These are phyloP conservation scores for Geodia barretti DNA, from an alignment of 37 sponge, comb jelly and placozoan genomes.

Conservation along the genomic window DNA sequence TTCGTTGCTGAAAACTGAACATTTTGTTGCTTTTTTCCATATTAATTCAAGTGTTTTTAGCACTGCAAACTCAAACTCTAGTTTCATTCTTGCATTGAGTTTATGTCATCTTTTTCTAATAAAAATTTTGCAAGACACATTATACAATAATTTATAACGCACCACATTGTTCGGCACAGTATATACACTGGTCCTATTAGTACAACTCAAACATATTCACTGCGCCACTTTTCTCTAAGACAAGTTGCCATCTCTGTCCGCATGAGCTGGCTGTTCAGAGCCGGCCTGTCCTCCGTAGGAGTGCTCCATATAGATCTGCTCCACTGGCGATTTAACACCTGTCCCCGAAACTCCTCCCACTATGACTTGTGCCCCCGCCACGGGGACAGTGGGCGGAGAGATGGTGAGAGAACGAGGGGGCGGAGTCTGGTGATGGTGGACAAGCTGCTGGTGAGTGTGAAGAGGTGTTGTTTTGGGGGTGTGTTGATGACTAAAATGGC, in stretches of 20 bases:
- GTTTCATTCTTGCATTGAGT: no score
- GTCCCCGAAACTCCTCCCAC: neutral
- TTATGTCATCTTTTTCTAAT: neutral
- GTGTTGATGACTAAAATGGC: neutral
- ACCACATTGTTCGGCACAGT: no score
- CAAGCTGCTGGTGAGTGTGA: no score
- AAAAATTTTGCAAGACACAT: neutral
- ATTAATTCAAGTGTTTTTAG: no score
- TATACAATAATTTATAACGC: no score
- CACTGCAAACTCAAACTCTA: no score
- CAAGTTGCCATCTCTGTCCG: no score
- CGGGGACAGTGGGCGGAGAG: neutral
- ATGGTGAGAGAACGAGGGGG: neutral
- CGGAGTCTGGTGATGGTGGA: no score
- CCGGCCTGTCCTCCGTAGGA: slow-evolving; percentile 4
- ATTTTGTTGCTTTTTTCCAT: neutral
- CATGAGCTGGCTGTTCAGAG: neutral
- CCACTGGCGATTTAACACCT: slow-evolving; percentile 28
- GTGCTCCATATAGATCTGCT: slow-evolving; percentile 33
- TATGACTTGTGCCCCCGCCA: neutral
- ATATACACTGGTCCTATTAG: no score
- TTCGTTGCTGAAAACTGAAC: neutral
- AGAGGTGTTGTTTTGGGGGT: neutral
- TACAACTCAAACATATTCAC: no score
- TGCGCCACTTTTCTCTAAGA: no score